Evolutionary conservation across 2,888 invertebrate genomes (phyloP).

Genomic region (Masnerella sp.): DNA sequence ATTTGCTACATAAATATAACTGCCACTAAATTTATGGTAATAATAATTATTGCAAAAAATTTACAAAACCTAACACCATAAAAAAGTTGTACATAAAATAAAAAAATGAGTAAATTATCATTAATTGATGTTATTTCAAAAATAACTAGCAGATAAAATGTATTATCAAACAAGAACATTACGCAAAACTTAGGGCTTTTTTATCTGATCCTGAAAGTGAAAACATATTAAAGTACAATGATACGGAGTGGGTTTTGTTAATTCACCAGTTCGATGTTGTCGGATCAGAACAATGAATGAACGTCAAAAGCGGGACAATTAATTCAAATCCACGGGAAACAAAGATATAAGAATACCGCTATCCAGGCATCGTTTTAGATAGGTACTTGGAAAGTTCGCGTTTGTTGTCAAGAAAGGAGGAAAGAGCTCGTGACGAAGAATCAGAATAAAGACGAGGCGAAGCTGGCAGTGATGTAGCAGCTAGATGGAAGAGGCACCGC

Average conservation of each 20-base stretch:
- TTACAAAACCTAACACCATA: too few relatives aligned
- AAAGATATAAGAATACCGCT: conserved; percentile 74
- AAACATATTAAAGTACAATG: background rate
- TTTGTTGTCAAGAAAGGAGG: conserved; percentile 64
- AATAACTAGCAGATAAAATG: too few relatives aligned
- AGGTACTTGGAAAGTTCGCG: conserved; percentile 72
- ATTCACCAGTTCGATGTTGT: conserved; percentile 68
- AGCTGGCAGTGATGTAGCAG: conserved; percentile 70
- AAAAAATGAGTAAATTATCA: too few relatives aligned
- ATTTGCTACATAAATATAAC: too few relatives aligned
- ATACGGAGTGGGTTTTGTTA: conserved; percentile 72
- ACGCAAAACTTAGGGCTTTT: too few relatives aligned
- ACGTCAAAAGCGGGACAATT: conserved; percentile 77
- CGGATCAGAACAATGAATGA: conserved; percentile 72
- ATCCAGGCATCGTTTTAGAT: conserved; percentile 60
- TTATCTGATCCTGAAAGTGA: too few relatives aligned
- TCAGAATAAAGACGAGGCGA: conserved; percentile 60
- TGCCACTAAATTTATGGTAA: too few relatives aligned
- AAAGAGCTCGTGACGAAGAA: conserved; percentile 59
- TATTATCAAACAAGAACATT: too few relatives aligned
- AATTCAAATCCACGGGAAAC: conserved; percentile 73
- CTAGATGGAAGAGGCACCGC: conserved; percentile 67
- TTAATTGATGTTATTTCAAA: too few relatives aligned
- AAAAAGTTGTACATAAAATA: too few relatives aligned
- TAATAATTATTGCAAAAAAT: too few relatives aligned